Conservation (phyloP, 2,113 vertebrate genomes). For the Tetrax tetrax region DNA sequence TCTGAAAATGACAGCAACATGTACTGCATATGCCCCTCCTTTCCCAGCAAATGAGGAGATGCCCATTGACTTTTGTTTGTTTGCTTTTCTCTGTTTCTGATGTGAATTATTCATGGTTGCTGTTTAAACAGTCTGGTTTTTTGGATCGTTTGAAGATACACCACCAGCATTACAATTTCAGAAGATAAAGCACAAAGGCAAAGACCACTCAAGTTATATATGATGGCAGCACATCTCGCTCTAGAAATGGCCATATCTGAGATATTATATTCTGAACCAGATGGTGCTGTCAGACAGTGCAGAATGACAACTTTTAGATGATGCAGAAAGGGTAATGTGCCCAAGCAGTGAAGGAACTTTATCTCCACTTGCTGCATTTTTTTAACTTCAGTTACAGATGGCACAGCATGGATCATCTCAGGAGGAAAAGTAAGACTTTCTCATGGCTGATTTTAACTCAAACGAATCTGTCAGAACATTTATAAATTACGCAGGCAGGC, state of each 20-base stretch:
- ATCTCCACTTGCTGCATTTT: neutral
- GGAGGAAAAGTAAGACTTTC: constrained; percentile 13
- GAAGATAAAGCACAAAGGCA: neutral
- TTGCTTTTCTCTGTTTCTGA: constrained; percentile 4
- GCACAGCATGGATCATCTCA: constrained; percentile 8
- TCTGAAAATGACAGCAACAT: neutral
- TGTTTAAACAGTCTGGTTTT: constrained; percentile 7
- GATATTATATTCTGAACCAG: constrained; percentile 33
- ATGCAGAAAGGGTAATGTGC: constrained; percentile 40
- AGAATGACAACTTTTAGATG: constrained; percentile 23
- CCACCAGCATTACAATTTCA: neutral
- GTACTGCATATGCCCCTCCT: neutral
- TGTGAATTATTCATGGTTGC: constrained; percentile 46
- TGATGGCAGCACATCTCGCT: neutral
- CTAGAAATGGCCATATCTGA: constrained; percentile 29
- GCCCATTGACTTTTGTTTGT: neutral
- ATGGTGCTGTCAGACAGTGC: constrained; percentile 58
- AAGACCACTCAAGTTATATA: neutral
- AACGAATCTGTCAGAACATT: neutral
- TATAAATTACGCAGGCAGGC: neutral
- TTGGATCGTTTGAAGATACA: neutral
- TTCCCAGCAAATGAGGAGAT: neutral
- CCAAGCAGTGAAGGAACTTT: constrained; percentile 9
- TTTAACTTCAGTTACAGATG: constrained; percentile 52
- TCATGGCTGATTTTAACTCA: neutral